Evolutionary conservation across 2,888 invertebrate species (phyloP).

Genomic region (Steinernema carpocapsae): DNA sequence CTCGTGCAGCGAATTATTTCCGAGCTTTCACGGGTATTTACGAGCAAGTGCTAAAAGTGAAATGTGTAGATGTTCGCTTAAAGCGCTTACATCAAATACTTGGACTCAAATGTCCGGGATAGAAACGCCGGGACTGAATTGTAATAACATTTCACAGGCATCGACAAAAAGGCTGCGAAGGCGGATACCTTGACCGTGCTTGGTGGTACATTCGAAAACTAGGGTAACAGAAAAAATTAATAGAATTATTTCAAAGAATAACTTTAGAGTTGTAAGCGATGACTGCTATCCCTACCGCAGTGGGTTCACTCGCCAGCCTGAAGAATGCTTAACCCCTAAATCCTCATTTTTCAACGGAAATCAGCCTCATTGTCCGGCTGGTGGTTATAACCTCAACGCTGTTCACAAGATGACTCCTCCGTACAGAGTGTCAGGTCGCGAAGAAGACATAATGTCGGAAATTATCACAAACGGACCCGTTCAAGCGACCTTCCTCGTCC

Average conservation of each 20-base stretch:
- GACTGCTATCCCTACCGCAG: conserved; percentile 80
- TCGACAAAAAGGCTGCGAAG: conserved; percentile 81
- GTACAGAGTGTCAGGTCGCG: conserved; percentile 69
- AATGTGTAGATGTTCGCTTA: too few species aligned
- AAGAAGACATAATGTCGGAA: conserved; percentile 87
- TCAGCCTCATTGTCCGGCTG: conserved; percentile 67
- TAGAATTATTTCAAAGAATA: too few species aligned
- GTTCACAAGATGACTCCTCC: conserved; percentile 71
- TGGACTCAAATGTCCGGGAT: too few species aligned
- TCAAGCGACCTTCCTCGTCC: conserved; percentile 84
- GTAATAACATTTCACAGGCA: too few species aligned
- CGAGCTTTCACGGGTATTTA: too few species aligned
- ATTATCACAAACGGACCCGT: conserved; percentile 89
- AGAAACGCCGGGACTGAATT: too few species aligned
- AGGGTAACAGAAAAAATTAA: conserved; percentile 71
- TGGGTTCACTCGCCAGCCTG: conserved; percentile 74
- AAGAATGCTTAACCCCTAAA: conserved; percentile 75
- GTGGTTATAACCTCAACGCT: conserved; percentile 55
- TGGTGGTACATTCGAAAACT: conserved; percentile 85
- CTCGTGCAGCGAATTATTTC: too few species aligned
- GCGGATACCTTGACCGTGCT: conserved; percentile 87
- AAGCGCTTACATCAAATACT: too few species aligned
- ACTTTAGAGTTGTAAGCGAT: conserved; percentile 81
- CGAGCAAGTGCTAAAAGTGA: too few species aligned
- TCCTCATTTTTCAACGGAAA: conserved; percentile 69